These are phyloP conservation scores for Neolamprologus cancellatus DNA, from an alignment of 2,113 vertebrate genomes.

Conservation along the genomic window DNA sequence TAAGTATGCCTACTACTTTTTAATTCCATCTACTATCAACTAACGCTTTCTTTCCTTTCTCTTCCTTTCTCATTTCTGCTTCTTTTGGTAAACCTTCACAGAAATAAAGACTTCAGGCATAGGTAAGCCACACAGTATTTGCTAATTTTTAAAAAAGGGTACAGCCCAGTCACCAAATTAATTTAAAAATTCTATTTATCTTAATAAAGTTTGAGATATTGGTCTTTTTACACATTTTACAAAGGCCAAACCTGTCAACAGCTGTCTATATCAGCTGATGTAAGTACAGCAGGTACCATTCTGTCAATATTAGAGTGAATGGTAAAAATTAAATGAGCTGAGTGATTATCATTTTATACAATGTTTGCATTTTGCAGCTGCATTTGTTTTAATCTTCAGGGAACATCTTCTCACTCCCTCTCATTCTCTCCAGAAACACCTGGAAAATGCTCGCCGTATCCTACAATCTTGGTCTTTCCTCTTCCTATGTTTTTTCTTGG, in stretches of 20 bases:
- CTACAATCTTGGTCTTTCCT: neutral
- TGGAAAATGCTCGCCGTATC: neutral
- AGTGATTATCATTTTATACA: neutral
- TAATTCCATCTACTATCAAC: conserved; percentile 38
- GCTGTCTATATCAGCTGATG: neutral
- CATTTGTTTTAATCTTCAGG: neutral
- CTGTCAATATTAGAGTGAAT: neutral
- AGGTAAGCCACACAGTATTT: conserved; percentile 82
- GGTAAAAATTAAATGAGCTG: neutral
- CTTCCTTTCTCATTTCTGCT: conserved; percentile 45
- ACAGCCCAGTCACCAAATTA: neutral
- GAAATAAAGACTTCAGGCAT: conserved; percentile 99
- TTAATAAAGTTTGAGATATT: neutral
- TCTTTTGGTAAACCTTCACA: conserved; percentile 82
- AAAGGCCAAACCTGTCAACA: neutral
- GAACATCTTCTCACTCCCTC: neutral
- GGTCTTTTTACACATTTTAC: neutral
- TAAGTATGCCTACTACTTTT: conserved; percentile 22
- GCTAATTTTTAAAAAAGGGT: neutral
- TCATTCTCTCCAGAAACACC: neutral
- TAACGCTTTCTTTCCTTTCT: conserved; percentile 48
- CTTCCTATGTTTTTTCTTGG: neutral
- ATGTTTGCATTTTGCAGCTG: neutral
- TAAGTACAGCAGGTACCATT: neutral
- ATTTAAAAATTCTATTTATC: neutral